Percentiles rank a stretch among this genome's conserved stretches.
phyloP scores from a whole-genome alignment of 2,888 invertebrate genomes.

The Drosophila parthenogenetica region DNA sequence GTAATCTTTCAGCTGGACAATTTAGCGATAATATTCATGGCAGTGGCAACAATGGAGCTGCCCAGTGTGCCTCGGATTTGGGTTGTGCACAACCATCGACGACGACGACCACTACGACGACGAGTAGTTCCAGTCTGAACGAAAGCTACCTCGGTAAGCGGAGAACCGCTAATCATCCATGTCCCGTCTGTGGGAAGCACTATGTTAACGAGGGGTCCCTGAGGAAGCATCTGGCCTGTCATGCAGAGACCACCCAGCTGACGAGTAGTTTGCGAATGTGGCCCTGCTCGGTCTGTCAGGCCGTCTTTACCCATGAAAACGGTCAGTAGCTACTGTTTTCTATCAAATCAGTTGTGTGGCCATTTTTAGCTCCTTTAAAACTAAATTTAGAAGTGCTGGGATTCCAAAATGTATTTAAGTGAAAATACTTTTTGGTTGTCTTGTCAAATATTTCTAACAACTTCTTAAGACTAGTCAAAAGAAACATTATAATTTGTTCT shows the following conservation, averaged over 20 bases:
- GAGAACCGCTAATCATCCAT: constrained; percentile 97
- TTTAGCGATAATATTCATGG: constrained; percentile 51
- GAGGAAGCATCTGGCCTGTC: constrained; percentile 96
- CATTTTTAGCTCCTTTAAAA: too few relatives aligned
- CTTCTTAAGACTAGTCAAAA: too few relatives aligned
- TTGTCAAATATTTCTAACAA: too few relatives aligned
- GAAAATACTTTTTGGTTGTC: too few relatives aligned
- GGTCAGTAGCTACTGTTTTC: constrained; percentile 86
- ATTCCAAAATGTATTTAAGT: too few relatives aligned
- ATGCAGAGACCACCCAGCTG: constrained; percentile 95
- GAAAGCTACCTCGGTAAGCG: constrained; percentile 96
- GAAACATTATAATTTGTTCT: too few relatives aligned
- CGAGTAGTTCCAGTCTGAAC: constrained; percentile 79
- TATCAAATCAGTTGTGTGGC: too few relatives aligned
- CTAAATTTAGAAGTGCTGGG: too few relatives aligned
- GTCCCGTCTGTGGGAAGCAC: constrained; percentile 97
- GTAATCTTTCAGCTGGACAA: constrained; percentile 36
- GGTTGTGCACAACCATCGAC: constrained; percentile 67
- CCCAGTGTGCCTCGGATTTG: constrained; percentile 68
- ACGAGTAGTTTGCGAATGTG: constrained; percentile 96
- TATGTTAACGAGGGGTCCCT: constrained; percentile 97
- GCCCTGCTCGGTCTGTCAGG: constrained; percentile 98
- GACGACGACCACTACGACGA: constrained; percentile 81
- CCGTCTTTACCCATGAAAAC: constrained; percentile 97
- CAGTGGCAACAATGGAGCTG: constrained; percentile 27